These are phyloP conservation scores for Muntiacus muntjak DNA, from an alignment of 2,113 vertebrate genomes.

Conservation along the genomic window DNA sequence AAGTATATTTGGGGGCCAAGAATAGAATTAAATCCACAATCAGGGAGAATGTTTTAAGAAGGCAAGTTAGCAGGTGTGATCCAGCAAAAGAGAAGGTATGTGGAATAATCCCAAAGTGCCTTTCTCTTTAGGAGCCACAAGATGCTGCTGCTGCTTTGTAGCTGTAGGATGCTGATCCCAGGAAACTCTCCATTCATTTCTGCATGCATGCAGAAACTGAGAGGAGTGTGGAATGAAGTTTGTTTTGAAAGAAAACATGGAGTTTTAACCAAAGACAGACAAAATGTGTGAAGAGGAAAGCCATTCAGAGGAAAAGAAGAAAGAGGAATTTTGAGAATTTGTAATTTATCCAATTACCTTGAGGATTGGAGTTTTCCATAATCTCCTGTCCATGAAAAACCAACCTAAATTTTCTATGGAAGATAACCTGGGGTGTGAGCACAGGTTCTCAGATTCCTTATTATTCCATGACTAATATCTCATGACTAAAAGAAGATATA, in stretches of 20 bases:
- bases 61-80: not conserved
- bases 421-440: not conserved
- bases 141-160: conserved; percentile 47
- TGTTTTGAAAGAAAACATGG: not conserved
- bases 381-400: not conserved
- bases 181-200: not conserved
- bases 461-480: not conserved
- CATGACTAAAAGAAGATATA: not conserved
- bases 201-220: not conserved
- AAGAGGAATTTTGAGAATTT: not conserved
- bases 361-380: not conserved
- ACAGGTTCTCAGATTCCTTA: not conserved
- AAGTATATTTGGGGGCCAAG: not conserved
- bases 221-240: not conserved
- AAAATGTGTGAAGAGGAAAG: not conserved
- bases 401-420: not conserved
- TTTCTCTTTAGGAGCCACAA: conserved; percentile 29
- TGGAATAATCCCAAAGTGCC: not conserved
- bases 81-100: not conserved
- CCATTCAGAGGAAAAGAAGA: not conserved
- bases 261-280: not conserved
- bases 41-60: not conserved
- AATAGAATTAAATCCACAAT: not conserved
- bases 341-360: not conserved
- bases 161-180: not conserved